A percentile compares a stretch with the other conserved stretches of the same genome.
phyloP scores from a whole-genome alignment of 2,113 vertebrate genomes.

The Fulica atra region DNA sequence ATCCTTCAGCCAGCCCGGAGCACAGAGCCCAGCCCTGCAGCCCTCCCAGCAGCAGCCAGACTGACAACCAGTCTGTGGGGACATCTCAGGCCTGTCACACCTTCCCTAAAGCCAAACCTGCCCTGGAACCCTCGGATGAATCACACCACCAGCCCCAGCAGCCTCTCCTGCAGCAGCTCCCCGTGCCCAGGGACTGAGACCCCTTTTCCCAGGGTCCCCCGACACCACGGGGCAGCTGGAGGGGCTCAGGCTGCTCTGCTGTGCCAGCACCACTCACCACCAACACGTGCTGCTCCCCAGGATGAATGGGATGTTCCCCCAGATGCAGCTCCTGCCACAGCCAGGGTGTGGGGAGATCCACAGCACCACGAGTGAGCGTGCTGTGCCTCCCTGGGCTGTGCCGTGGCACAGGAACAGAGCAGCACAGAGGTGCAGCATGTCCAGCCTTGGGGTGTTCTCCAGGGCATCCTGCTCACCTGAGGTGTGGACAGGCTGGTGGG shows the following conservation, averaged over 20 bases:
- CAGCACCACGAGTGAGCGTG: rapidly evolving
- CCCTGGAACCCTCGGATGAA: background rate
- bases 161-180: no score
- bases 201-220: background rate
- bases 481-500: background rate
- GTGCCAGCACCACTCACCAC: rapidly evolving
- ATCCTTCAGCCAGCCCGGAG: rapidly evolving
- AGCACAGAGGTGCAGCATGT: background rate
- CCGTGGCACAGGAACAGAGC: background rate
- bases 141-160: no score
- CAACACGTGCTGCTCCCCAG: rapidly evolving
- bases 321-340: background rate
- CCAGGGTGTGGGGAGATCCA: rapidly evolving
- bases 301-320: background rate
- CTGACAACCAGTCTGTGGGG: no score
- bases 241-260: background rate
- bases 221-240: background rate
- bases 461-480: background rate
- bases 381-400: background rate
- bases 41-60: background rate
- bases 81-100: background rate
- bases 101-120: background rate
- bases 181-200: background rate
- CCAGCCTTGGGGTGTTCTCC: no score
- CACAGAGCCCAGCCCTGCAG: background rate